A percentile compares a stretch with the other conserved stretches of the same genome.
phyloP scores from a whole-genome alignment of 1,140 invertebrate genomes.

The Neelides sp. region DNA sequence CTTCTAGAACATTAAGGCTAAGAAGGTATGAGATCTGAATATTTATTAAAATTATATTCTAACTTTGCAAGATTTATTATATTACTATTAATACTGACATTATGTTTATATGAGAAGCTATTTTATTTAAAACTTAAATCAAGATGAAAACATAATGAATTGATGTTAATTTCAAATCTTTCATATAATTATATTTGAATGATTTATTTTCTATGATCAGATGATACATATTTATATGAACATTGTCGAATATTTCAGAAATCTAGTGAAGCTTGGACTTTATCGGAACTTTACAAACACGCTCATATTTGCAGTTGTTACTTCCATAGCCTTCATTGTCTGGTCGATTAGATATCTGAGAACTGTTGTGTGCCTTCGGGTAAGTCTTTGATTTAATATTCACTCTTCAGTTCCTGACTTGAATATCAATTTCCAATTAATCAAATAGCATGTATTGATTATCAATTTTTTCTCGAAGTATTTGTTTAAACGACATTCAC shows the following conservation, averaged over 20 bases:
- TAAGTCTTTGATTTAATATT: constrained; percentile 39
- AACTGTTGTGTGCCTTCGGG: constrained; percentile 52
- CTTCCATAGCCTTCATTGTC: constrained; percentile 80
- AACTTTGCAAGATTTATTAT: no score
- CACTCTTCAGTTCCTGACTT: background rate
- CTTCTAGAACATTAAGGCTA: constrained; percentile 70
- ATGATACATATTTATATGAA: no score
- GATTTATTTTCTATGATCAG: background rate
- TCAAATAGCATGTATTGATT: no score
- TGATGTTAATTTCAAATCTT: constrained; percentile 22
- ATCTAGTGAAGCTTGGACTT: constrained; percentile 74
- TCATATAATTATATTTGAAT: background rate
- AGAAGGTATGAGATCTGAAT: no score
- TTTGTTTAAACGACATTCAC: background rate
- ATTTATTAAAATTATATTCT: no score
- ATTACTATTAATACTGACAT: no score
- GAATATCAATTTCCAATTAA: background rate
- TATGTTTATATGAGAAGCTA: no score
- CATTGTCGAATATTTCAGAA: constrained; percentile 51
- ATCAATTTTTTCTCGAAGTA: no score
- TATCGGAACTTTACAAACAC: constrained; percentile 90
- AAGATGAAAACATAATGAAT: constrained; percentile 31
- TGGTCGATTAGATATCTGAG: constrained; percentile 73
- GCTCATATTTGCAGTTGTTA: constrained; percentile 72
- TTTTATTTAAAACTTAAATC: no score